phyloP scores from a whole-genome alignment of 2,888 invertebrate species.

The Hecatera dysodea region DNA sequence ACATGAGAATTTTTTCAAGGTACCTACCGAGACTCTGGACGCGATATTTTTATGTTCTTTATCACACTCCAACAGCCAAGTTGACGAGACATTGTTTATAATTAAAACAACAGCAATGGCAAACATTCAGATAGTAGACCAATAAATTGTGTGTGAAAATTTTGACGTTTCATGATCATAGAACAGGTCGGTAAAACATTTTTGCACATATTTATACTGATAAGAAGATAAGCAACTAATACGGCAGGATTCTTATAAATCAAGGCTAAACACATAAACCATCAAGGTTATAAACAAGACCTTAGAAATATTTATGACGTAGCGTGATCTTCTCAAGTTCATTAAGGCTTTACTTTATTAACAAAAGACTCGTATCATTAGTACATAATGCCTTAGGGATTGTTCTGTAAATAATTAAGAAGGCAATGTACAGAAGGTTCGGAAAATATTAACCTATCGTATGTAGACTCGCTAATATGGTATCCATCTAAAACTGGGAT shows the following conservation, averaged over 20 bases:
- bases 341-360: neutral
- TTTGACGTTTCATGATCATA: neutral
- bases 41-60: neutral
- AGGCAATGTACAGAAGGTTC: constrained; percentile 8
- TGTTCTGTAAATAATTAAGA: constrained; percentile 27
- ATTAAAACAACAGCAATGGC: neutral
- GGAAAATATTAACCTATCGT: neutral
- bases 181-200: constrained; percentile 1
- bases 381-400: neutral
- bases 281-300: constrained; percentile 31
- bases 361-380: neutral
- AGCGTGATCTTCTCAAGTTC: constrained; percentile 16
- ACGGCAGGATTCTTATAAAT: constrained; percentile 48
- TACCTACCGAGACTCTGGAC: neutral
- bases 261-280: constrained; percentile 34
- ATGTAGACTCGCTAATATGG: constrained; percentile 9
- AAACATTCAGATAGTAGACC: neutral
- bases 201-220: constrained; percentile 31
- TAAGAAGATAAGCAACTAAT: constrained; percentile 39
- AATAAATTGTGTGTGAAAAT: neutral
- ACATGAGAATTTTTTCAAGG: neutral
- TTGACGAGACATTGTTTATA: neutral
- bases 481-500: neutral
- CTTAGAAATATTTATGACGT: constrained; percentile 11
- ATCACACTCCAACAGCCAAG: neutral